These are phyloP conservation scores for Scarus forsteni DNA, from an alignment of 2,797 vertebrate genomes.

Conservation along the genomic window DNA sequence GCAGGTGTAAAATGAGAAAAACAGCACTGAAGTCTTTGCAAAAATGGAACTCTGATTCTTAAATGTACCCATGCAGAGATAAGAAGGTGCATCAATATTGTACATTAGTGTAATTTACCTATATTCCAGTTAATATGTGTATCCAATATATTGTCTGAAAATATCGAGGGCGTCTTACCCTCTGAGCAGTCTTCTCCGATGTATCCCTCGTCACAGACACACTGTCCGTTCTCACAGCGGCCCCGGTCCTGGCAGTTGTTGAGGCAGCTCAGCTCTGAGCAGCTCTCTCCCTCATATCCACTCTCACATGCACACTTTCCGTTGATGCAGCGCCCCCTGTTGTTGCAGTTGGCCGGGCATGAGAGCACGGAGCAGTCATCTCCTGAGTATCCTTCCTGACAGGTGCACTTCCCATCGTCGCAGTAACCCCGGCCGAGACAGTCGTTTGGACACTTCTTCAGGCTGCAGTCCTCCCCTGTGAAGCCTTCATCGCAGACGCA, in stretches of 20 bases:
- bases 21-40: too few relatives aligned
- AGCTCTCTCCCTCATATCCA: conserved; percentile 86
- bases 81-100: too few relatives aligned
- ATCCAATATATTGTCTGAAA: too few relatives aligned
- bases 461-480: conserved; percentile 85
- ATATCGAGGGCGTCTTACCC: conserved; percentile 71
- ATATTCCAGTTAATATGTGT: too few relatives aligned
- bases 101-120: too few relatives aligned
- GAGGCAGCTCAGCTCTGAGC: conserved; percentile 82
- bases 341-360: conserved; percentile 87
- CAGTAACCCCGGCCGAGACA: conserved; percentile 87
- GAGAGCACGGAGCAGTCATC: conserved; percentile 85
- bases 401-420: conserved; percentile 76
- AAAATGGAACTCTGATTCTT: too few relatives aligned
- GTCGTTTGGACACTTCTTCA: conserved; percentile 86
- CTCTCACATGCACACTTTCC: conserved; percentile 89
- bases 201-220: conserved; percentile 89
- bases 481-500: conserved; percentile 91
- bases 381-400: conserved; percentile 85
- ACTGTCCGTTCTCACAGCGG: conserved; percentile 76
- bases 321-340: conserved; percentile 84
- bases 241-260: conserved; percentile 84
- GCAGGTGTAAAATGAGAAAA: too few relatives aligned
- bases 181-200: conserved; percentile 87
- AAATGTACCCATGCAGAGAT: too few relatives aligned